These are phyloP conservation scores for Oscheius sp. DNA, from an alignment of 2,888 invertebrate genomes.

Conservation along the genomic window DNA sequence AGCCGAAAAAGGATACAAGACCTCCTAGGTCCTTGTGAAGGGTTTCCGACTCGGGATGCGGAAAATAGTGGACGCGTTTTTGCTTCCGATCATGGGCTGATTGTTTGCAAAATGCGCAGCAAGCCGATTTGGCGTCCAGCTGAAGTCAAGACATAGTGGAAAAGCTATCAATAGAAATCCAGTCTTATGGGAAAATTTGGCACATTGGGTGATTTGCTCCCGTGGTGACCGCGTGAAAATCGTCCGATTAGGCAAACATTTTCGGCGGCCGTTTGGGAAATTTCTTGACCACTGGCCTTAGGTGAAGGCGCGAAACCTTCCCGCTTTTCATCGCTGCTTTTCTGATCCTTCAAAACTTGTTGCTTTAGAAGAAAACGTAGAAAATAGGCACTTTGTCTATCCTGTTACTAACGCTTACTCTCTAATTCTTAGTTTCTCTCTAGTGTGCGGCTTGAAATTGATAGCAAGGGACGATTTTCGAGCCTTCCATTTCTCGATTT, in stretches of 20 bases:
- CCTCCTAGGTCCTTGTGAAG: not conserved
- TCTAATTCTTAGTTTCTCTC: no score
- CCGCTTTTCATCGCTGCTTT: no score
- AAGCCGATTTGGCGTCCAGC: constrained; percentile 38
- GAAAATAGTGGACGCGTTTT: constrained; percentile 35
- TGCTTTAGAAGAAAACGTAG: no score
- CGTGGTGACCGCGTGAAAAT: constrained; percentile 14
- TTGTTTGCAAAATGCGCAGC: constrained; percentile 39
- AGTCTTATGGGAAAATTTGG: constrained; percentile 30
- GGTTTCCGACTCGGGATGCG: constrained; percentile 25
- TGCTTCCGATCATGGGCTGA: constrained; percentile 37
- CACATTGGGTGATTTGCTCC: constrained; percentile 8
- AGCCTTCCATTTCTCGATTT: no score
- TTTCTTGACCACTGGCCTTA: not conserved
- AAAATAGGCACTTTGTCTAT: no score
- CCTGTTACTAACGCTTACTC: no score
- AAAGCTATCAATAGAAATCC: constrained; percentile 36
- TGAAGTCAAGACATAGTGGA: constrained; percentile 33
- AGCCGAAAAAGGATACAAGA: no score
- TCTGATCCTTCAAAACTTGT: no score
- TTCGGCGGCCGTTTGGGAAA: not conserved
- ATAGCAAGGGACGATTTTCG: no score
- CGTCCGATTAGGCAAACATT: constrained; percentile 1
- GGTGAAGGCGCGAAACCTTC: no score
- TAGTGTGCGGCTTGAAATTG: no score